Evolutionary conservation across 2,797 vertebrate species (phyloP), one percentile per base, ranked within the genome.

Genomic region (Danio jaintianensis): DNA sequence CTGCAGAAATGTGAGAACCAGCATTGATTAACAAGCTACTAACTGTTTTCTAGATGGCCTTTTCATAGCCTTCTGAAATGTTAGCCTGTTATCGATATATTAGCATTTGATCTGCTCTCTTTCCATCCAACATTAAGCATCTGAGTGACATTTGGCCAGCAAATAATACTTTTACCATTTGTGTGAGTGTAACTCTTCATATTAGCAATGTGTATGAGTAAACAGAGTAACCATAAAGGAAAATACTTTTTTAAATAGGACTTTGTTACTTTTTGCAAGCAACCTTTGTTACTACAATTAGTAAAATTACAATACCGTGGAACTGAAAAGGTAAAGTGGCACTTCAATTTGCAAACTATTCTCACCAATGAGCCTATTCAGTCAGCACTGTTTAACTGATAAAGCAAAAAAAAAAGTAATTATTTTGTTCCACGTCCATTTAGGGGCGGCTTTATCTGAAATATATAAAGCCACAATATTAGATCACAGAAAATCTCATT

Each of bases 61-160:
- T 80, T 74, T 70, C 71, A 80, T 29, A 29, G 63, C 70, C 59
- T 56, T 20, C 64, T 40, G 59, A 83, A 56, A 74, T 61, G 81
- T 73, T 83, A 69, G 59, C 53, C 52, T 69, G 38, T 55, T 53
- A 72, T 78, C 48, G 22, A 11, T 40, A 78, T 52, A 62, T 83
- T 71, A 55, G 22, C 55, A 72, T 22, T 12, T 13, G 78, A 74
- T 42, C 22, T 38, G 10, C 55, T 47, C n/a, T 38, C 48, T n/a
- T 40, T 48, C 58, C 20, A 52, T 7, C 7, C 7, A 59, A 40
- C 56, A 18, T 40, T 8, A 52, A 52, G 15, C 12, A 66, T n/a
- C 43, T 16, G 5, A 52, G 43, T 13, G 16, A 5, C 15, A 58
- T 18, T 68, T 20, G 11, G 64, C 18, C 29, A 45, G 13, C 6